Conservation (phyloP, 2,888 invertebrate species). For the Drosophila flavopinicola region DNA sequence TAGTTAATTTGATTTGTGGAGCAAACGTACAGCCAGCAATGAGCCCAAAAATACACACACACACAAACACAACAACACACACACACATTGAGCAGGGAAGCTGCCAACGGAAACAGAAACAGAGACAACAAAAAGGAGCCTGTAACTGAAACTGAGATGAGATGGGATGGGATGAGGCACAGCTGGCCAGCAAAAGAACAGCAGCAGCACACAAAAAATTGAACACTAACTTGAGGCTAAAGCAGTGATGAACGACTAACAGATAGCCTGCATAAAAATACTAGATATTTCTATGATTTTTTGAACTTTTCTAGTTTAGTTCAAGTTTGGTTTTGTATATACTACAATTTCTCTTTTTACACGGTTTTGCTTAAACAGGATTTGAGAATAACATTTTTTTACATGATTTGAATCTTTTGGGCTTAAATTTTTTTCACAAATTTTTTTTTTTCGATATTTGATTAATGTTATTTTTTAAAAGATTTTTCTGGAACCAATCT, state of each 20-base stretch:
- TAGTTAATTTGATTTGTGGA: constrained; percentile 76
- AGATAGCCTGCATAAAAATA: not conserved
- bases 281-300: not conserved
- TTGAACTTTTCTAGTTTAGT: not conserved
- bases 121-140: constrained; percentile 1
- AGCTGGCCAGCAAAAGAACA: constrained; percentile 39
- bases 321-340: too few species aligned
- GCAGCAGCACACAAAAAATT: constrained; percentile 1
- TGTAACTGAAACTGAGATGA: not conserved
- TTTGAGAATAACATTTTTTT: too few species aligned
- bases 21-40: constrained; percentile 32
- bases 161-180: constrained; percentile 22
- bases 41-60: constrained; percentile 7
- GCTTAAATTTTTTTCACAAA: too few species aligned
- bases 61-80: not conserved
- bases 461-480: too few species aligned
- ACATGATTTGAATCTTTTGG: too few species aligned
- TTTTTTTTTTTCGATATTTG: too few species aligned
- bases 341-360: too few species aligned
- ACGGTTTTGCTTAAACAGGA: too few species aligned
- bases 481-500: too few species aligned
- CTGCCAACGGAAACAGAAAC: constrained; percentile 10
- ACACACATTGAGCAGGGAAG: not conserved
- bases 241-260: constrained; percentile 15
- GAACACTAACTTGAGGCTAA: constrained; percentile 6